phyloP scores from a whole-genome alignment of 2,888 invertebrate genomes.

The Leptopilina drosophilae region DNA sequence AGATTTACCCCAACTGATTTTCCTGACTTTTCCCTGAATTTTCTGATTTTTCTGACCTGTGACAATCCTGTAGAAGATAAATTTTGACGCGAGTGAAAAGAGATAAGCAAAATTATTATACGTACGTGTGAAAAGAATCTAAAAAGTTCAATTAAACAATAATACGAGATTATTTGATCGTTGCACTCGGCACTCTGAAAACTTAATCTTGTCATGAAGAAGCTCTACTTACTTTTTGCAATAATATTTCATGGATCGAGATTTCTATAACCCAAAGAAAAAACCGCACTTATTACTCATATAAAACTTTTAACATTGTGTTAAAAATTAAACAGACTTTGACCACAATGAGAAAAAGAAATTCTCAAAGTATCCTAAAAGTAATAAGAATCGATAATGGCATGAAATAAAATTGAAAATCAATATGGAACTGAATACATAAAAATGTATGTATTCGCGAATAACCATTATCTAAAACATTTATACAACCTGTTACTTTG shows the following conservation, averaged over 20 bases:
- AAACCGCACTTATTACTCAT: background rate
- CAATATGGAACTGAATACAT: conserved; percentile 27
- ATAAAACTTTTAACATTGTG: background rate
- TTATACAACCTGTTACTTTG: conserved; percentile 10
- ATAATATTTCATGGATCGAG: conserved; percentile 20
- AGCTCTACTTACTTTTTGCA: background rate
- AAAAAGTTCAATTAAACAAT: conserved; percentile 7
- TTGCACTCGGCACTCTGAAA: conserved; percentile 20
- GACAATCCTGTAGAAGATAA: too few species aligned
- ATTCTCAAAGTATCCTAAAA: background rate
- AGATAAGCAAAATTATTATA: too few species aligned
- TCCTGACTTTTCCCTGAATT: too few species aligned
- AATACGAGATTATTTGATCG: background rate
- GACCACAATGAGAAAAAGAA: background rate
- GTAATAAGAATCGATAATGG: background rate
- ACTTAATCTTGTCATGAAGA: conserved; percentile 15
- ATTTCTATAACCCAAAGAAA: background rate
- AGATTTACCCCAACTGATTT: too few species aligned
- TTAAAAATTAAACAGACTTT: background rate
- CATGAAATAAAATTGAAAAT: conserved; percentile 36
- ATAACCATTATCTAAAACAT: conserved; percentile 19
- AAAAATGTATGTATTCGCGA: background rate
- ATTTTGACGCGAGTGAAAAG: too few species aligned
- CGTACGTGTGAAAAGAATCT: background rate
- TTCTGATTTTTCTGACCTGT: too few species aligned